A percentile compares a stretch with the other conserved stretches of the same genome.
Evolutionary conservation across 1,140 invertebrate genomes (phyloP).

Genomic region (Calephelis virginiensis): DNA sequence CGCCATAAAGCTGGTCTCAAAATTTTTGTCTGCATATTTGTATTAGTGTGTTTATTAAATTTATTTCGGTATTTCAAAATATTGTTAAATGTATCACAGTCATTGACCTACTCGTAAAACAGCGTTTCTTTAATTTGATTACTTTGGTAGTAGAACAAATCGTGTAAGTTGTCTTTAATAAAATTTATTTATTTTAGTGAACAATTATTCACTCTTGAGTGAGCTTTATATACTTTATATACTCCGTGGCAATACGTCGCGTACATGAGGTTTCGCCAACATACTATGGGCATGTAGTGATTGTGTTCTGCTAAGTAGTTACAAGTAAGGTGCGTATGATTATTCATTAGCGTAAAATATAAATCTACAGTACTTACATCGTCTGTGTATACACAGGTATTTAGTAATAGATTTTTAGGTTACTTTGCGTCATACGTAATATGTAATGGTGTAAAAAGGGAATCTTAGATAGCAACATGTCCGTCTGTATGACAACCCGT

Average conservation of each 20-base stretch:
- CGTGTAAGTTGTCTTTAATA: too few relatives aligned
- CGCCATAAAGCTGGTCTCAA: too few relatives aligned
- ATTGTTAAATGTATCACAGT: too few relatives aligned
- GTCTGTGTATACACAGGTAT: neutral
- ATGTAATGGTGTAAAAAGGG: too few relatives aligned
- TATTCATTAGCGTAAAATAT: slow-evolving; percentile 6
- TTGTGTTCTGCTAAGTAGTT: slow-evolving; percentile 6
- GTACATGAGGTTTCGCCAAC: neutral
- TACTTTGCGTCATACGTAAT: neutral
- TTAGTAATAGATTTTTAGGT: neutral
- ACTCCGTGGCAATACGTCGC: neutral
- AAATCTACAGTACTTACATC: neutral
- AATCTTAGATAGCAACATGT: too few relatives aligned
- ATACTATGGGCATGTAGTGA: slow-evolving; percentile 5
- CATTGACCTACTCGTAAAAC: too few relatives aligned
- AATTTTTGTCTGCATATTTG: too few relatives aligned
- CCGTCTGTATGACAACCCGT: too few relatives aligned
- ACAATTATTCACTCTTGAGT: neutral
- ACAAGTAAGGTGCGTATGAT: slow-evolving; percentile 4
- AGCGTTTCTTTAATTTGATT: too few relatives aligned
- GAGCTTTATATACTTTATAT: neutral
- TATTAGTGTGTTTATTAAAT: too few relatives aligned
- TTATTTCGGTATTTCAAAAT: too few relatives aligned
- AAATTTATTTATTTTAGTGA: neutral
- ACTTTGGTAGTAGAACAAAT: too few relatives aligned